Evolutionary conservation across 2,113 vertebrate species (phyloP).

Genomic region (Protobothrops flavoviridis): DNA sequence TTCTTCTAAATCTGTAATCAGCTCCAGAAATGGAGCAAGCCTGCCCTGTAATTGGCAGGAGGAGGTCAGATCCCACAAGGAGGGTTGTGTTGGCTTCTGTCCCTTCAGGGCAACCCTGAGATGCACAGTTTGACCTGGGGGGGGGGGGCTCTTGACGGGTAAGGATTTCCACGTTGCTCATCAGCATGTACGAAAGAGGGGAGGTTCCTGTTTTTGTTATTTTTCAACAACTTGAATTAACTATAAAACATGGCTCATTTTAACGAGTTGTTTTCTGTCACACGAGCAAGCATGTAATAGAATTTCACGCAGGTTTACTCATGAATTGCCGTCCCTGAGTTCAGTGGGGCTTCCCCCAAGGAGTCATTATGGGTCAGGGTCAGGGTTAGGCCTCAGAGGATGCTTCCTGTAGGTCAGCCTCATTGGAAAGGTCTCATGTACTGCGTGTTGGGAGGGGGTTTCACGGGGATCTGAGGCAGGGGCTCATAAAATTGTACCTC

Average conservation of each 20-base stretch:
- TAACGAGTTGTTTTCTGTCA: neutral
- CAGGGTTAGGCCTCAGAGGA: neutral
- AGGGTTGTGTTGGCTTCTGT: no score
- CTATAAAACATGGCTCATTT: neutral
- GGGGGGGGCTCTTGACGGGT: no score
- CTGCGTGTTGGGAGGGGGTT: no score
- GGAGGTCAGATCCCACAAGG: neutral
- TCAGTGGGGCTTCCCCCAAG: neutral
- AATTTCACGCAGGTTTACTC: neutral
- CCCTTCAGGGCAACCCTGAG: neutral
- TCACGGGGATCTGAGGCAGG: no score
- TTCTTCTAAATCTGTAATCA: neutral
- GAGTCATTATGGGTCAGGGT: neutral
- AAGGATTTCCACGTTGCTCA: neutral
- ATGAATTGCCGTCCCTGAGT: neutral
- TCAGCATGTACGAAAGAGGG: neutral
- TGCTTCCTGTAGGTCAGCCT: neutral
- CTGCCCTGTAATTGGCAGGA: neutral
- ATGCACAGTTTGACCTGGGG: no score
- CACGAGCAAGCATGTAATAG: neutral
- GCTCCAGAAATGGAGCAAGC: neutral
- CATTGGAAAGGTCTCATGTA: neutral
- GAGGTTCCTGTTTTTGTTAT: neutral
- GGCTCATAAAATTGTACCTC: neutral
- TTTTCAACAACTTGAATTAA: neutral